Base-by-base conservation (phyloP, 2,888 invertebrate species). In the Polydrusus pterygomalis region DNA sequence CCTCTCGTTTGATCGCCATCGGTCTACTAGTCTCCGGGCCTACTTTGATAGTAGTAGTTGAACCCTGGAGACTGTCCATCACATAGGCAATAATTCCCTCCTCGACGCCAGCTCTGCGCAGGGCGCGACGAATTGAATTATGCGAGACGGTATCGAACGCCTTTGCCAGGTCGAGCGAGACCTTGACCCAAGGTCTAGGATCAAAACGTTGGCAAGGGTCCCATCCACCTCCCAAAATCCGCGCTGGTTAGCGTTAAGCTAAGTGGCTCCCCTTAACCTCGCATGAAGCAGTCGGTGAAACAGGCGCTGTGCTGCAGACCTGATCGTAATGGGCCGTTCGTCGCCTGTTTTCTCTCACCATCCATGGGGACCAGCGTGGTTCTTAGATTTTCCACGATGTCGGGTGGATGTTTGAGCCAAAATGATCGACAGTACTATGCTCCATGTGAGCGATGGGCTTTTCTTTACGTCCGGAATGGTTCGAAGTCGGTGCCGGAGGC, bases 201-300 rank as follows among this genome's bases (percentile, higher is more conserved):
- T 67, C 1, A 84, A 74, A 25, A 82, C 77, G 65, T 87, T 87
- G 8, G 85, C 84, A 11, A 87, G 78, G 3, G 83, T 83, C 11
- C 87, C 87, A 72, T 87, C 87, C 1, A 82, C 80, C 56, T 82
- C 77, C n/a, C 80, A 72, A 58, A 86, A 85, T 0, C 84, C 84
- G 0, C 83, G 51, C 75, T 86, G 85, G 10, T 80, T 40, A 0
- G 40, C 62, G 71, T 80, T 70, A 15, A 83, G 71, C 0, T 17
- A 2, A 8, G 75, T 40, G 1, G 69, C 30, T 0, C 20, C 11
- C 20, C 54, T 17, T 0, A 82, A 51, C 0, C 81, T 65, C 1
- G 8, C 20, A n/a, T 79, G 74, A 40, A 85, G 17, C 20, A 81
- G 70, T 1, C 81, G 58, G 70, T 84, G 82, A 0, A 84, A 56